Conservation (phyloP, 2,888 invertebrate species). For the Pardosa pseudoannulata region DNA sequence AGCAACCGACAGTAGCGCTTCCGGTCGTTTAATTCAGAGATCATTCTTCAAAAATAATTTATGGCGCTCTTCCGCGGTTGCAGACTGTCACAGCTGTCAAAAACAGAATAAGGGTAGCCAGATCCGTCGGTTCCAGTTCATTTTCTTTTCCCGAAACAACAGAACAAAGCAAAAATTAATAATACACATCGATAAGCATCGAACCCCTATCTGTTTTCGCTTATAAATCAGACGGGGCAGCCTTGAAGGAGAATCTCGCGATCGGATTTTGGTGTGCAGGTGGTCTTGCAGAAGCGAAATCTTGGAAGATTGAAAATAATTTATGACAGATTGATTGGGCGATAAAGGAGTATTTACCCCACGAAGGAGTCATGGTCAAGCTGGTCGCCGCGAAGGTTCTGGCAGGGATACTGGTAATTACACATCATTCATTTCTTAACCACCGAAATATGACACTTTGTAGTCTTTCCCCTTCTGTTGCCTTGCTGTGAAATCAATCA, state of each 20-base stretch:
- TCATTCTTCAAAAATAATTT: constrained; percentile 8
- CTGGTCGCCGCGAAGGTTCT: not conserved
- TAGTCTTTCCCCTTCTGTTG: too few species aligned
- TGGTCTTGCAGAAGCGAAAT: not conserved
- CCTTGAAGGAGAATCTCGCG: constrained; percentile 22
- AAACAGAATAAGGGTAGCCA: constrained; percentile 13
- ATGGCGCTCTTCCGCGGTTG: constrained; percentile 5
- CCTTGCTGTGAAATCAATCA: not conserved
- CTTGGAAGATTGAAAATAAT: not conserved
- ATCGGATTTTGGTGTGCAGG: constrained; percentile 25
- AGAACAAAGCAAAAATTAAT: not conserved
- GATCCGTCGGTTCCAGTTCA: not conserved
- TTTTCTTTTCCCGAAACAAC: not conserved
- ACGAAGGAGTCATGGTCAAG: constrained; percentile 29
- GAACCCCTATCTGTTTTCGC: constrained; percentile 18
- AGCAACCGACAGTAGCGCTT: too few species aligned
- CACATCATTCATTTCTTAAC: not conserved
- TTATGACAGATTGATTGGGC: too few species aligned
- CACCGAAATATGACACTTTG: not conserved
- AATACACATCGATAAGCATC: not conserved
- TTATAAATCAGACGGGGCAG: constrained; percentile 43
- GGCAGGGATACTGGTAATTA: not conserved
- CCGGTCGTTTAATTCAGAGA: not conserved
- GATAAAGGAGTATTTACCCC: not conserved
- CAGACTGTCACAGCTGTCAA: constrained; percentile 5